phyloP scores from a whole-genome alignment of 2,797 vertebrate species.

The Lophius americanus region DNA sequence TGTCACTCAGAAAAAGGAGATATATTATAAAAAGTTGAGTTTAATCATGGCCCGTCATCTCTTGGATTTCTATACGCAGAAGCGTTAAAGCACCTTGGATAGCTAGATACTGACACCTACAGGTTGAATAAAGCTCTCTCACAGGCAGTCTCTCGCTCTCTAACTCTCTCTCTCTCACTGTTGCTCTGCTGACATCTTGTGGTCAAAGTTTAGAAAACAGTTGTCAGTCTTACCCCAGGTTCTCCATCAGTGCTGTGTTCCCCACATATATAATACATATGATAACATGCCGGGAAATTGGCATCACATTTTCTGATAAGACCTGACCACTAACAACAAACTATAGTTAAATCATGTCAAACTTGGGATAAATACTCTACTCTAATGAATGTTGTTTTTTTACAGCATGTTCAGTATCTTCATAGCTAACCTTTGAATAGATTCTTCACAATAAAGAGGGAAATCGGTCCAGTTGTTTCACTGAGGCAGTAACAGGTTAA shows the following conservation, averaged over 20 bases:
- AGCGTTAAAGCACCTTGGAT: neutral
- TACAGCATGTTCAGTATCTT: constrained; percentile 6
- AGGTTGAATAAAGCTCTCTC: constrained; percentile 44
- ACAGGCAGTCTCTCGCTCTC: neutral
- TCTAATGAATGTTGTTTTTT: neutral
- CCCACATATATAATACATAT: too few species aligned
- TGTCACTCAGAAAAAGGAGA: neutral
- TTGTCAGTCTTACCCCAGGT: neutral
- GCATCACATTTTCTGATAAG: constrained; percentile 6
- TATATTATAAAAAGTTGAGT: too few species aligned
- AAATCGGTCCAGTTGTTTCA: constrained; percentile 14
- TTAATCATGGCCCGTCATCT: too few species aligned
- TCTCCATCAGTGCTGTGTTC: too few species aligned
- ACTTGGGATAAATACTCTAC: neutral
- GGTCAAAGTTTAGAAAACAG: constrained; percentile 57
- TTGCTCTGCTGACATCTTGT: constrained; percentile 69
- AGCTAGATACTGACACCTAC: constrained; percentile 68
- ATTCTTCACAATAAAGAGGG: constrained; percentile 15
- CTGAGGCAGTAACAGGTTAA: constrained; percentile 11
- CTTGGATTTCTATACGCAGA: too few species aligned
- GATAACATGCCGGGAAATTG: too few species aligned
- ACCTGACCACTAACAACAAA: constrained; percentile 2
- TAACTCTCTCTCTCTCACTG: neutral
- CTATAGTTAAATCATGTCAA: neutral
- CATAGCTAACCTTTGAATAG: constrained; percentile 2